Conservation (phyloP, 2,797 vertebrate genomes). For the Anomalospiza imberbis region DNA sequence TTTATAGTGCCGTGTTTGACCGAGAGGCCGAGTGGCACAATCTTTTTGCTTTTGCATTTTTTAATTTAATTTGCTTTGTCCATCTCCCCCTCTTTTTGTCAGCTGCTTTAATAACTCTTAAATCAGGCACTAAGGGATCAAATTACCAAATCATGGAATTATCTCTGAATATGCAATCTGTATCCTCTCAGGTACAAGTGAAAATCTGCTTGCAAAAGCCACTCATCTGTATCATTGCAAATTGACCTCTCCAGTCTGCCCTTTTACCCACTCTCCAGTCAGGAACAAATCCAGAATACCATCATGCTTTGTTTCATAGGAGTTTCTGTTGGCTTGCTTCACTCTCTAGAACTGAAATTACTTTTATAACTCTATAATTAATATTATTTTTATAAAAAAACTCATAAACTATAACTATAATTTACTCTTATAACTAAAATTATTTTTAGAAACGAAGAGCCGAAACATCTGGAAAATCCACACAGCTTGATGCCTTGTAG, state of each 20-base stretch:
- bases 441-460: not conserved
- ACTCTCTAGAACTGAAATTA: not conserved
- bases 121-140: not conserved
- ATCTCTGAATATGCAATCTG: not conserved
- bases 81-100: not conserved
- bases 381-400: not conserved
- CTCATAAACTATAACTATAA: too few species aligned
- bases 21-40: fast-evolving
- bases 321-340: not conserved
- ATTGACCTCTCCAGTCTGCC: not conserved
- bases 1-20: not conserved
- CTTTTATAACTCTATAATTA: not conserved
- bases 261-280: not conserved
- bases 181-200: not conserved
- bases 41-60: not conserved
- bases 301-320: not conserved
- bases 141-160: not conserved
- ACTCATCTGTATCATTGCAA: not conserved
- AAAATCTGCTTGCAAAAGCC: not conserved
- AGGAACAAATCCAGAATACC: not conserved
- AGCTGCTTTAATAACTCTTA: not conserved
- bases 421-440: not conserved
- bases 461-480: not conserved
- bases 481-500: not conserved
- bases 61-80: not conserved